Conservation (phyloP, 2,888 invertebrate genomes). For the Apamea epomidion region DNA sequence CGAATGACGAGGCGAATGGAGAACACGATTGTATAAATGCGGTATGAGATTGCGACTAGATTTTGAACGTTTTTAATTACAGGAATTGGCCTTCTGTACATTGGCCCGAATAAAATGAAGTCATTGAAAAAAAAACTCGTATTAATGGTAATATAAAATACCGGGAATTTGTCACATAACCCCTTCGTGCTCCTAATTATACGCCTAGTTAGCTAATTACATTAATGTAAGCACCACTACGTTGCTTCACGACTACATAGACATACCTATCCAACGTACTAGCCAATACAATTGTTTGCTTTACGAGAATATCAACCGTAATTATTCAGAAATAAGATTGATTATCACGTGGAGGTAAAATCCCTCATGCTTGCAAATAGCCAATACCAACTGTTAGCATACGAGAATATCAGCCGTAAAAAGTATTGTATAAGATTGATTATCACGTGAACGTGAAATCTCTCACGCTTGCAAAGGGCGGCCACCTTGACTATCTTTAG, state of each 20-base stretch:
- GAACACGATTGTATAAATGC: no score
- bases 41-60: no score
- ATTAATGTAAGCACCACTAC: conserved; percentile 26
- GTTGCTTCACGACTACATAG: conserved; percentile 35
- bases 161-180: conserved; percentile 21
- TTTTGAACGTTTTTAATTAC: no score
- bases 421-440: rapidly evolving
- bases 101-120: neutral
- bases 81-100: neutral
- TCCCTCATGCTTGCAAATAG: conserved; percentile 49
- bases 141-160: neutral
- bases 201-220: conserved; percentile 36
- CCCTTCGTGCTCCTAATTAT: conserved; percentile 28
- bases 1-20: no score
- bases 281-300: neutral
- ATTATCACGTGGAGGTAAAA: conserved; percentile 8
- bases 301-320: conserved; percentile 33
- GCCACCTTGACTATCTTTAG: conserved; percentile 61
- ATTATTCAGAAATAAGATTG: rapidly evolving
- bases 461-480: conserved; percentile 60
- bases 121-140: neutral
- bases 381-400: neutral
- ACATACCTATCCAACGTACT: conserved; percentile 27
- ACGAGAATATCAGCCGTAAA: conserved; percentile 22
- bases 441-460: conserved; percentile 17